Percentiles rank a stretch among this genome's conserved stretches.
phyloP scores from a whole-genome alignment of 2,797 vertebrate genomes.

The Discoglossus pictus region DNA sequence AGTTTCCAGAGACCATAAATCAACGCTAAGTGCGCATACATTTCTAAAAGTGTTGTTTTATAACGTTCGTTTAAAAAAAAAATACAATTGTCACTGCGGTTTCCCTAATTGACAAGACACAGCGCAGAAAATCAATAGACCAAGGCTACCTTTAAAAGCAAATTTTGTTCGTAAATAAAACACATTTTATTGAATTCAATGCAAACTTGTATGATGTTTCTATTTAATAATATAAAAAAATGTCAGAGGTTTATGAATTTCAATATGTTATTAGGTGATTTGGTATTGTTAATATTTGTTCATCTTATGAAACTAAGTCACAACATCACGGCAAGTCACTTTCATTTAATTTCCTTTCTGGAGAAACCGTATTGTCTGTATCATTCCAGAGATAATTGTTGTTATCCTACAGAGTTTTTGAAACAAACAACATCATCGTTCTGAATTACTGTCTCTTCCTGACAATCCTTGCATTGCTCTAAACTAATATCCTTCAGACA shows the following conservation, averaged over 20 bases:
- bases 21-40: conserved; percentile 23
- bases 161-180: conserved; percentile 46
- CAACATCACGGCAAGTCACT: conserved; percentile 62
- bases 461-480: conserved; percentile 72
- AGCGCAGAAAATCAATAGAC: conserved; percentile 31
- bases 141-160: conserved; percentile 9
- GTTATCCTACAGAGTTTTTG: conserved; percentile 74
- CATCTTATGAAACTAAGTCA: conserved; percentile 50
- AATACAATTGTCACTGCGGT: conserved; percentile 23
- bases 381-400: conserved; percentile 76
- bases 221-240: conserved; percentile 49
- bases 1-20: not conserved
- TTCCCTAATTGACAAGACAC: conserved; percentile 29
- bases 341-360: conserved; percentile 73
- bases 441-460: conserved; percentile 70
- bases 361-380: conserved; percentile 69
- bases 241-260: conserved; percentile 57
- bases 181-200: conserved; percentile 48
- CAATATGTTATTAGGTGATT: conserved; percentile 42
- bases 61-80: conserved; percentile 12
- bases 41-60: conserved; percentile 33
- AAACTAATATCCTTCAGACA: conserved; percentile 76
- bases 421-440: conserved; percentile 75
- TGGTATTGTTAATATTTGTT: conserved; percentile 57
- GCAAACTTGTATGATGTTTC: conserved; percentile 57